Base-by-base conservation (phyloP, 2,888 invertebrate genomes). In the Exocentrus adspersus region DNA sequence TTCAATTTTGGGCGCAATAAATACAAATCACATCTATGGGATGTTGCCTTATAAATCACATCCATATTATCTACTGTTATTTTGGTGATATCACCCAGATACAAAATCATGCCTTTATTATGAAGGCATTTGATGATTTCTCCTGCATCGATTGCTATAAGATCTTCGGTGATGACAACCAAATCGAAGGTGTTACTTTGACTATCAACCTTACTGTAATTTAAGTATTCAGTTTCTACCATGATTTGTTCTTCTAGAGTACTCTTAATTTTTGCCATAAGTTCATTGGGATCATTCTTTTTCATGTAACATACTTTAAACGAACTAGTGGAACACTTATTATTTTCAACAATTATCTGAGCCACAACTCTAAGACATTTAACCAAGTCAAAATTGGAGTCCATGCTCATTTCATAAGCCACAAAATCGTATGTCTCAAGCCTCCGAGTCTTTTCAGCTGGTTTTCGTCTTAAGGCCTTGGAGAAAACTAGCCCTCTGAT, bases 401-500 rank as follows among this genome's bases (percentile, higher is more conserved):
- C 1, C 76, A 52, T 50, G 2, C 21, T 69, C 57, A 83, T 80
- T 3, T 76, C 76, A 71, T 87, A 83, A 0, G 87, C 85, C 0
- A 87, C 78, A 72, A 89, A 89, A 37, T 78, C 75, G 72, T 86
- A 86, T 54, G 83, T 81, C 75, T 89, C 89, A 7, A 89, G 72
- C 1, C 86, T 79, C 1, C 88, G 87, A 1, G 84, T 81, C 14
- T 82, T 82, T 20, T 85, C 83, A 4, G 82, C 81, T 43, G 83
- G 84, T 60, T 81, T 81, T 41, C 85, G 51, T 19, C 81, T 81
- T 20, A 85, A 81, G 0, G 87, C 82, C 42, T 88, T 88, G 0
- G 84, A 86, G 0, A 86, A 86, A 72, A 86, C 87, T 3, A 88
- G 73, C n/a, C 87, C 88, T 41, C 84, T 83, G 1, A 90, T 84